Percentiles rank a stretch among this genome's conserved stretches.
Conservation (phyloP, 2,888 invertebrate species). For the Masnerella sp. region DNA sequence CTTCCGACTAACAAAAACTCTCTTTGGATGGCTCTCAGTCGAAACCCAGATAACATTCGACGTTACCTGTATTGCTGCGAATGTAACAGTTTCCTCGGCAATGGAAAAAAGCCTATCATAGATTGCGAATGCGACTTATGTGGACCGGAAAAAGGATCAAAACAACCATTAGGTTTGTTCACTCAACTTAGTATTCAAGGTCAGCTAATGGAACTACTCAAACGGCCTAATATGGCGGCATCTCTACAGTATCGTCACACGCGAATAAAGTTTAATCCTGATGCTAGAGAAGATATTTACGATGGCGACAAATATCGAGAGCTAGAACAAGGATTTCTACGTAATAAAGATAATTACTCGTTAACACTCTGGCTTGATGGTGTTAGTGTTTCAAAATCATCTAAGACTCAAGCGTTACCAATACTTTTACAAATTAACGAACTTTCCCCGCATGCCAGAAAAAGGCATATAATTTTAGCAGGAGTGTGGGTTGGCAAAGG, state of each 20-base stretch:
- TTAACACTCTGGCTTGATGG: constrained; percentile 14
- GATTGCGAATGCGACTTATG: neutral
- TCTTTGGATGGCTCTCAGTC: neutral
- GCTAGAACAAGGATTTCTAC: neutral
- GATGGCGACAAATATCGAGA: constrained; percentile 11
- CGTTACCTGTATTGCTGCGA: constrained; percentile 3
- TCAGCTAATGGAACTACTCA: constrained; percentile 5
- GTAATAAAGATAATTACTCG: constrained; percentile 6
- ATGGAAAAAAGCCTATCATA: neutral
- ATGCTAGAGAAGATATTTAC: constrained; percentile 21
- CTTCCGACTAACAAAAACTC: neutral
- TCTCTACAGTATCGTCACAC: constrained; percentile 6
- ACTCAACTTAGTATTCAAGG: constrained; percentile 5
- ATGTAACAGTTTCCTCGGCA: constrained; percentile 1
- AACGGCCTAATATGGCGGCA: neutral
- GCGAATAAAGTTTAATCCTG: neutral
- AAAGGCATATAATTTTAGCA: constrained; percentile 18
- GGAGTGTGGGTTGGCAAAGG: constrained; percentile 11
- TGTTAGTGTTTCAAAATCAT: constrained; percentile 6
- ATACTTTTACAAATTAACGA: constrained; percentile 2
- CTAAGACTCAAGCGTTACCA: neutral
- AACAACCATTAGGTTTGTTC: neutral
- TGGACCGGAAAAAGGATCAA: no score
- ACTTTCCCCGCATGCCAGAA: constrained; percentile 19
- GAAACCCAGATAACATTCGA: neutral